Conservation (phyloP, 2,113 vertebrate species). For the Pandion haliaetus region DNA sequence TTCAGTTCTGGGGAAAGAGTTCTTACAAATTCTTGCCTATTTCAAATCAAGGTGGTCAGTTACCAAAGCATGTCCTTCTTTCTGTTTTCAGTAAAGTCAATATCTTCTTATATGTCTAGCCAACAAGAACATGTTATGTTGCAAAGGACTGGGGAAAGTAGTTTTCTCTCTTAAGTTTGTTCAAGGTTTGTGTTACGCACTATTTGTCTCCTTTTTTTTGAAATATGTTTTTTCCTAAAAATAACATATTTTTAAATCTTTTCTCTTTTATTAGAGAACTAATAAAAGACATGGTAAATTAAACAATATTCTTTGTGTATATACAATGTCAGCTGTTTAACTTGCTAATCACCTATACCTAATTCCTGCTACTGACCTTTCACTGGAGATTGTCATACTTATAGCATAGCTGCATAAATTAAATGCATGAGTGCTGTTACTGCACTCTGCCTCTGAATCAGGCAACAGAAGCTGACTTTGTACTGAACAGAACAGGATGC, state of each 20-base stretch:
- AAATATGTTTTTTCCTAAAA: neutral
- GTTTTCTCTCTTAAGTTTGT: neutral
- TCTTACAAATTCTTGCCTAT: neutral
- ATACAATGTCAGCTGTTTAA: neutral
- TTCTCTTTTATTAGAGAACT: neutral
- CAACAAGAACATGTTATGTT: neutral
- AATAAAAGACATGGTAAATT: neutral
- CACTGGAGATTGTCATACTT: neutral
- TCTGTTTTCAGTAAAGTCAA: neutral
- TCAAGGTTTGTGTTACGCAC: neutral
- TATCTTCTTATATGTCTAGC: neutral
- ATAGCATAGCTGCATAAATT: neutral
- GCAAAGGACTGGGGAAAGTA: neutral
- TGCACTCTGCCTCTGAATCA: neutral
- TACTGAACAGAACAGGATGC: neutral
- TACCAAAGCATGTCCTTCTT: neutral
- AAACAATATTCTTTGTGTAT: neutral
- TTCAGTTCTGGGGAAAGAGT: neutral
- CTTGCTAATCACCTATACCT: neutral
- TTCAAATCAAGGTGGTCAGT: neutral
- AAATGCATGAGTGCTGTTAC: neutral
- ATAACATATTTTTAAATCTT: neutral
- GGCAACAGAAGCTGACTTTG: neutral
- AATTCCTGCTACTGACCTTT: neutral
- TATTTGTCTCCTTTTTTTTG: neutral